phyloP scores from a whole-genome alignment of 2,888 invertebrate species.

The Incurvaria masculella region DNA sequence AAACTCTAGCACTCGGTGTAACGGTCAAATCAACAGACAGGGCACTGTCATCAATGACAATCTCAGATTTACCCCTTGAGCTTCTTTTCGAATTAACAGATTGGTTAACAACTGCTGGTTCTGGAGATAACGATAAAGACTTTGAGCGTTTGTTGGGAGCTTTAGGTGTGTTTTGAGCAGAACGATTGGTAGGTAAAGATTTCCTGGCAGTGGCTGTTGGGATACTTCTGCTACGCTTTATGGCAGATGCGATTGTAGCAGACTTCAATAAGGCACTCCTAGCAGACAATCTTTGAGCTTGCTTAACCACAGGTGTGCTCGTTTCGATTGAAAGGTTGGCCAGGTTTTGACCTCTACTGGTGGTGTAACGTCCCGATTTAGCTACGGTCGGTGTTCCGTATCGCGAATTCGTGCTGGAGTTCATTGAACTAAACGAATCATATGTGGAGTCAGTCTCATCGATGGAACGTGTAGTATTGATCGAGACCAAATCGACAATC shows the following conservation, averaged over 20 bases:
- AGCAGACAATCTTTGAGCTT: neutral
- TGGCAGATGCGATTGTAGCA: neutral
- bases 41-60: neutral
- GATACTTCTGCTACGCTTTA: neutral
- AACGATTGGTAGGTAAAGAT: no score
- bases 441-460: slow-evolving; percentile 17
- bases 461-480: slow-evolving; percentile 21
- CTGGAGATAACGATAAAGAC: neutral
- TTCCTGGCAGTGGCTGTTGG: neutral
- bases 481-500: slow-evolving; percentile 38
- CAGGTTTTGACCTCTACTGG: neutral
- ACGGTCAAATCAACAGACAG: neutral
- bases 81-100: neutral
- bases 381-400: neutral
- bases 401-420: slow-evolving; percentile 16
- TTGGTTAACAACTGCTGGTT: neutral
- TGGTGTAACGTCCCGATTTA: neutral
- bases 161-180: neutral
- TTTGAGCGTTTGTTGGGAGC: neutral
- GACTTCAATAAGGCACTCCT: neutral
- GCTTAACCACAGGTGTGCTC: neutral
- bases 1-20: neutral
- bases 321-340: neutral
- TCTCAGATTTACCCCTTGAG: neutral
- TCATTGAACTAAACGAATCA: slow-evolving; percentile 25